A percentile compares a stretch with the other conserved stretches of the same genome.
Conservation (phyloP, 2,888 invertebrate species). For the Lapara coniferarum region DNA sequence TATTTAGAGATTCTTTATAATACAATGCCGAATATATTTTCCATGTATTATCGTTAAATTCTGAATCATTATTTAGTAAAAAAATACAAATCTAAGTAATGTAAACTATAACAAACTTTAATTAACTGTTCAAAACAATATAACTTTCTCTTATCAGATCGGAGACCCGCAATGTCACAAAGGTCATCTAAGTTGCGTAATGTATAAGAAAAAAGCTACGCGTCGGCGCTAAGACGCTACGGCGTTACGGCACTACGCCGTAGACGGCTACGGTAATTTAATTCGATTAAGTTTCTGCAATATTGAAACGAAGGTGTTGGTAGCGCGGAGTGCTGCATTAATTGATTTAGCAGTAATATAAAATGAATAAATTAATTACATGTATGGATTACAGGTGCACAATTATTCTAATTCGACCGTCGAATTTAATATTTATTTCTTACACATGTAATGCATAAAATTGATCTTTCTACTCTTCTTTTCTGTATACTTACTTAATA, state of each 20-base stretch:
- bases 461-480: too few relatives aligned
- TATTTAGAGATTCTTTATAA: too few relatives aligned
- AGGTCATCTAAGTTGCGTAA: constrained; percentile 28
- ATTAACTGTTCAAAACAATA: neutral
- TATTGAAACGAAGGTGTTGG: neutral
- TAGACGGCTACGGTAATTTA: constrained; percentile 26
- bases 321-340: neutral
- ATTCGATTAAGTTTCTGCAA: constrained; percentile 9
- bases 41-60: too few relatives aligned
- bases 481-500: too few relatives aligned
- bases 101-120: neutral
- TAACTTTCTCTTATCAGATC: constrained; percentile 7
- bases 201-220: constrained; percentile 27
- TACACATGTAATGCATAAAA: too few relatives aligned
- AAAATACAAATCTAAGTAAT: neutral
- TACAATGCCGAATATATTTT: too few relatives aligned
- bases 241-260: constrained; percentile 29
- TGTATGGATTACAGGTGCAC: too few relatives aligned
- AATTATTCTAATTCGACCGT: too few relatives aligned
- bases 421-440: too few relatives aligned
- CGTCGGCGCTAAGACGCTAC: constrained; percentile 23
- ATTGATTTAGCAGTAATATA: neutral
- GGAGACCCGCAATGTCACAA: constrained; percentile 26
- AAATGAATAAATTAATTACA: neutral
- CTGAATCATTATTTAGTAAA: too few relatives aligned